Base-by-base conservation (phyloP, 2,113 vertebrate species). In the Podarcis raffonei region DNA sequence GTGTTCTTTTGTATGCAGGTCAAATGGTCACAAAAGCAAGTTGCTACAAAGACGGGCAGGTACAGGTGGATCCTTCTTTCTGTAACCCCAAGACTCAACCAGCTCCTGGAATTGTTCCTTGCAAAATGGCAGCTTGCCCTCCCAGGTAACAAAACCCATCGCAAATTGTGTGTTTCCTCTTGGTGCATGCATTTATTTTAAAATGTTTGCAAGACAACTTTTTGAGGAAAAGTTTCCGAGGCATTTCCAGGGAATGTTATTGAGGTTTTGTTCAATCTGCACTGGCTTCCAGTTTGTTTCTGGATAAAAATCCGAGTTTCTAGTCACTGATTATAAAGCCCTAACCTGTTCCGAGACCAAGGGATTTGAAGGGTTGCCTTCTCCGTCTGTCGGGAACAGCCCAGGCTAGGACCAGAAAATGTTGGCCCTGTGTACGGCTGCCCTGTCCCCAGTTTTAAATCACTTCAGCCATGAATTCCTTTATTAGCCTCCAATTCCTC, bases 61-160 rank as follows among this genome's bases (percentile, higher is more conserved):
- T 96, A 11, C 97, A 96, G 80, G 98, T 98, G 76, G 98, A 98
- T 42, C 84, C 91, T 0, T 97, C 98, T 1, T 95, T 97, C 95
- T 99, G 98, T 93, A 98, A 95, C 87, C 95, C 97, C 15, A 96
- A 92, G 90, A 94, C 95, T 20, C 96, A 91, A 62, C 98, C 98
- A 1, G 87, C 92, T 48, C 95, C 96, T 6, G 97, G 97, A 85
- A 68, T 92, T 27, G 90, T 96, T 68, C 93, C 97, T 84, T 99
- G 98, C 93, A 97, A 97, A 93, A 94, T 95, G 30, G 96, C 97
- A 16, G 95, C 98, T 35, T 99, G 98, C 90, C 97, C 98, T 69
- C 94, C 98, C 94, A 98, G 98, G 98, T 99, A 95, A 96, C 94
- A 27, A 12, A 76, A 11, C 0, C 0, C 4, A 8, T 7, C 22